These are phyloP conservation scores for Ginglymostoma cirratum DNA, from an alignment of 2,113 vertebrate species.

Conservation along the genomic window DNA sequence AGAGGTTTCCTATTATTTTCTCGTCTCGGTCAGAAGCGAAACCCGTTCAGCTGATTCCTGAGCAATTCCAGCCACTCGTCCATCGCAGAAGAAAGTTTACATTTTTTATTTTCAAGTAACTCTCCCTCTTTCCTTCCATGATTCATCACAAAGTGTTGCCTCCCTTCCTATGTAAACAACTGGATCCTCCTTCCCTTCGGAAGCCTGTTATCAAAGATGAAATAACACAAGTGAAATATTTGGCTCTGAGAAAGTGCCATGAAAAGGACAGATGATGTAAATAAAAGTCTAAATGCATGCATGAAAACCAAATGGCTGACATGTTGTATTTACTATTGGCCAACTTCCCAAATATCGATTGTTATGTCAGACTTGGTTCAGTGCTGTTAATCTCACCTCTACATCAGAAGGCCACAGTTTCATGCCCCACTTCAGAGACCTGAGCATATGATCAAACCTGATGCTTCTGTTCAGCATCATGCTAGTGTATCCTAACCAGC, in stretches of 20 bases:
- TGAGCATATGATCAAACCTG: not conserved
- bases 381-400: not conserved
- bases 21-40: not conserved
- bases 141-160: not conserved
- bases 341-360: not conserved
- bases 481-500: not conserved
- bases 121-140: not conserved
- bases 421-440: not conserved
- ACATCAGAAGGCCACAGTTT: not conserved
- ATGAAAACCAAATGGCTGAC: not conserved
- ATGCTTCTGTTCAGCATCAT: not conserved
- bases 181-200: not conserved
- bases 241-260: not conserved
- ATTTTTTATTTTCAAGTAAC: not conserved
- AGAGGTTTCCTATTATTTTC: not conserved
- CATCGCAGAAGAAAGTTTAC: not conserved
- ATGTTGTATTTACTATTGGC: not conserved
- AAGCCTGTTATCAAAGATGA: not conserved
- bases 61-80: not conserved
- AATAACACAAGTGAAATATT: not conserved
- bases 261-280: not conserved
- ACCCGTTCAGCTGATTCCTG: not conserved
- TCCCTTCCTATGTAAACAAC: not conserved
- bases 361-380: not conserved
- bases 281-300: not conserved